Evolutionary conservation across 2,113 vertebrate genomes (phyloP).

Genomic region (Rhinopomastus cyanomelas): DNA sequence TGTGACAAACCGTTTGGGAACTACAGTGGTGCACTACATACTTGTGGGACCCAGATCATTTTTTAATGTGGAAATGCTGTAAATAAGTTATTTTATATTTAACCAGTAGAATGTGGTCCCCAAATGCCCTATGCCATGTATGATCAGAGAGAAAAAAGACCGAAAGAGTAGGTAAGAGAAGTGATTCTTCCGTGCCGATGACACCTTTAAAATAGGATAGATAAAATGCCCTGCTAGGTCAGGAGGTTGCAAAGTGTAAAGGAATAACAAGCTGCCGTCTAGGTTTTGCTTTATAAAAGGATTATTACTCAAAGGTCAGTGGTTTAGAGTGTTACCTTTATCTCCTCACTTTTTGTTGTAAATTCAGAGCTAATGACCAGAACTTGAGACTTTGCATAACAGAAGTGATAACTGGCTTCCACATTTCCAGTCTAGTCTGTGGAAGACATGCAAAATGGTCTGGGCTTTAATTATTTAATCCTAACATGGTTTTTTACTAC

Average conservation of each 20-base stretch:
- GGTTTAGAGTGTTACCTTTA: background rate
- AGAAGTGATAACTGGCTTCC: background rate
- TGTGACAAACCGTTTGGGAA: background rate
- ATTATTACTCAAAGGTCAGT: background rate
- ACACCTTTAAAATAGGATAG: background rate
- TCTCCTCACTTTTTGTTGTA: background rate
- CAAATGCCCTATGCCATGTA: background rate
- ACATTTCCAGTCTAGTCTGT: background rate
- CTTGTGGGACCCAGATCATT: background rate
- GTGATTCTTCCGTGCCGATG: background rate
- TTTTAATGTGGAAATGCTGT: background rate
- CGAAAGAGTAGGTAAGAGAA: background rate
- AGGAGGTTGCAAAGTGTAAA: background rate
- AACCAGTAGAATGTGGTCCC: background rate
- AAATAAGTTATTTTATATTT: background rate
- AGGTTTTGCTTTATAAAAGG: background rate
- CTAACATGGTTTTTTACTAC: background rate
- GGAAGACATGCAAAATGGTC: background rate
- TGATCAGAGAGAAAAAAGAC: background rate
- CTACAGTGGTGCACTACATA: background rate
- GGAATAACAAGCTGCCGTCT: background rate
- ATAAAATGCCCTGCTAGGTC: background rate
- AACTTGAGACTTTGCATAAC: background rate
- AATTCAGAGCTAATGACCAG: background rate
- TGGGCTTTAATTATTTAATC: background rate